Percentiles rank a stretch among this genome's conserved stretches.
Conservation (phyloP, 2,113 vertebrate species). For the Myiozetetes cayanensis region DNA sequence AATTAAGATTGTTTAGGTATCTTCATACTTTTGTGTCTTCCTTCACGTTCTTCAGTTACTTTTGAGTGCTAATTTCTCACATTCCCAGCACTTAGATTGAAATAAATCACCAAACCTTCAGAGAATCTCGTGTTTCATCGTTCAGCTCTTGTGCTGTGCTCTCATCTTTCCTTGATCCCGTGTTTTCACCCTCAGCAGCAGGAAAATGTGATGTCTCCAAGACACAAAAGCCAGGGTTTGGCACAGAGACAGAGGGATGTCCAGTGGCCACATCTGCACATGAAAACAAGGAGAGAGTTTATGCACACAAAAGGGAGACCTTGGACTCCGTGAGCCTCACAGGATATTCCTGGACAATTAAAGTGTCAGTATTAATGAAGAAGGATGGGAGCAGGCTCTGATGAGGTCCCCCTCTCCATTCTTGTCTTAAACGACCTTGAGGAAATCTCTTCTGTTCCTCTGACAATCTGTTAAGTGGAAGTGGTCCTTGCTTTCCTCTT, state of each 20-base stretch:
- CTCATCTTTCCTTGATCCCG: not conserved
- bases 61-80: not conserved
- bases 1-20: not conserved
- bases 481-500: not conserved
- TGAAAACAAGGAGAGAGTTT: not conserved
- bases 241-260: not conserved
- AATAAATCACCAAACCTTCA: not conserved
- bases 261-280: rapidly evolving
- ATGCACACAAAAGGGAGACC: not conserved
- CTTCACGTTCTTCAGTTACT: not conserved
- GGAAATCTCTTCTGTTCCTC: not conserved
- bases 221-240: not conserved
- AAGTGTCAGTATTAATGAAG: not conserved
- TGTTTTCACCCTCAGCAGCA: not conserved
- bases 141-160: not conserved
- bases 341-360: not conserved
- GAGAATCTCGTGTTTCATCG: not conserved
- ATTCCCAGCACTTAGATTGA: not conserved
- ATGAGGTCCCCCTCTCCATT: not conserved
- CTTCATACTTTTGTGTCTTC: not conserved
- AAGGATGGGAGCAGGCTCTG: not conserved
- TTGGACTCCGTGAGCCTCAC: not conserved
- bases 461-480: not conserved
- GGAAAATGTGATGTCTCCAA: not conserved
- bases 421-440: not conserved